Evolutionary conservation across 2,113 vertebrate species (phyloP).

Genomic region (Passerina amoena): DNA sequence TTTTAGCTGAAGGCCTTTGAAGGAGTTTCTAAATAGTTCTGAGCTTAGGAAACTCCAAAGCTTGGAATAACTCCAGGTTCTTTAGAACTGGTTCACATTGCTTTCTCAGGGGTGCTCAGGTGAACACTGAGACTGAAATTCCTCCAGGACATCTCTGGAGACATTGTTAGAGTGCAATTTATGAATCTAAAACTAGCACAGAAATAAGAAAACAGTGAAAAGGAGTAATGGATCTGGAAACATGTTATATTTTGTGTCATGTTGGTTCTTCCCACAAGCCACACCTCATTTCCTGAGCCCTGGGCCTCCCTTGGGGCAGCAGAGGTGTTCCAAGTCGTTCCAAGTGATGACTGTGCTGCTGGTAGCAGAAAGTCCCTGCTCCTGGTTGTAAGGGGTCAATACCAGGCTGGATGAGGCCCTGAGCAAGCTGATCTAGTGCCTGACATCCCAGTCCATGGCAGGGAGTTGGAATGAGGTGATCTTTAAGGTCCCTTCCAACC

Average conservation of each 20-base stretch:
- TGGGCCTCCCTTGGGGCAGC: neutral
- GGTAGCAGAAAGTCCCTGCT: neutral
- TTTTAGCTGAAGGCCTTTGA: neutral
- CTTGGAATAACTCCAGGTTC: neutral
- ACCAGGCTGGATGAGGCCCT: neutral
- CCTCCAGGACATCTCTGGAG: neutral
- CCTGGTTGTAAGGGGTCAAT: neutral
- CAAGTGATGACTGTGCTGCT: neutral
- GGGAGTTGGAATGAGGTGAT: neutral
- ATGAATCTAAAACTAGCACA: neutral
- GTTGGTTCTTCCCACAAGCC: neutral
- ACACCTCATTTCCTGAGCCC: neutral
- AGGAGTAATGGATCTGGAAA: neutral
- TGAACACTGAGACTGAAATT: neutral
- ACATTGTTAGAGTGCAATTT: neutral
- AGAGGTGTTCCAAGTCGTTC: neutral
- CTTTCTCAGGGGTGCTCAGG: neutral
- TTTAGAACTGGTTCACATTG: neutral
- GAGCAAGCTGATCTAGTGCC: neutral
- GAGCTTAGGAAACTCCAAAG: neutral
- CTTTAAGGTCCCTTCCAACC: neutral
- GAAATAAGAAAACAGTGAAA: neutral
- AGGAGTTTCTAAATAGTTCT: neutral
- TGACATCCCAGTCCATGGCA: neutral
- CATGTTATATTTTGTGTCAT: neutral